Evolutionary conservation across 2,888 invertebrate genomes (phyloP), one percentile per base, ranked within the genome.

Genomic region (Lordiphosa fenestrarum): DNA sequence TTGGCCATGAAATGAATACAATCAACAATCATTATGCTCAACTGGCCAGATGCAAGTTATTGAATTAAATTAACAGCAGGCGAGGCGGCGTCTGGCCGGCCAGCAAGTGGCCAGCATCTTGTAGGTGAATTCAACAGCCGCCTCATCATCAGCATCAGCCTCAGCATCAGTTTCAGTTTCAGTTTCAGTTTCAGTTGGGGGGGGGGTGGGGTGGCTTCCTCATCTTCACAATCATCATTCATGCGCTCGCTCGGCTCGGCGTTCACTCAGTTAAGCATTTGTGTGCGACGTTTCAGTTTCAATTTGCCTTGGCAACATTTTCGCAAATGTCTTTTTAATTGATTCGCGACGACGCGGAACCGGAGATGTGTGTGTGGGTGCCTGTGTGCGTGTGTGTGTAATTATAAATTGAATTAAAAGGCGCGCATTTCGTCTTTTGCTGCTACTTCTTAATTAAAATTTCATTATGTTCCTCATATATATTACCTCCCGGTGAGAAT

Each of bases 341-440:
- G 77, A 67, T 76, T 69, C 66, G 53, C 56, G 57, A 58, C 54
- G 41, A 54, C 53, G 50, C 58, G 23, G 53, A 25, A 10, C 12
- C 35, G 6, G 15, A 40, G 30, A 33, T 49, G 21, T 23, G 44
- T 49, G 42, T 59, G 53, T 46, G 6, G 23, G n/a, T 38, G 15
- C 38, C 6, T 50, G 30, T 21, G 55, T 64, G 51, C 65, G 71
- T 50, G 19, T 21, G 55, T 64, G 51, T 66, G 71, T 63, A 76
- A 76, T 76, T 77, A 81, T 77, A 77, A 77, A 77, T 76, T 77
- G 71, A 71, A 81, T 77, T 81, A 76, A 77, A 81, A 64, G 77
- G 55, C 76, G 69, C 54, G 53, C 73, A 62, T 64, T 68, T 64
- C 75, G 60, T 58, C 56, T 62, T 71, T 66, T 60, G 60, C 52